Percentiles rank a stretch among this genome's conserved stretches.
Evolutionary conservation across 53 echinoderm and acorn worm genomes (phyloP).

Genomic region (Hippasteria phrygiana): DNA sequence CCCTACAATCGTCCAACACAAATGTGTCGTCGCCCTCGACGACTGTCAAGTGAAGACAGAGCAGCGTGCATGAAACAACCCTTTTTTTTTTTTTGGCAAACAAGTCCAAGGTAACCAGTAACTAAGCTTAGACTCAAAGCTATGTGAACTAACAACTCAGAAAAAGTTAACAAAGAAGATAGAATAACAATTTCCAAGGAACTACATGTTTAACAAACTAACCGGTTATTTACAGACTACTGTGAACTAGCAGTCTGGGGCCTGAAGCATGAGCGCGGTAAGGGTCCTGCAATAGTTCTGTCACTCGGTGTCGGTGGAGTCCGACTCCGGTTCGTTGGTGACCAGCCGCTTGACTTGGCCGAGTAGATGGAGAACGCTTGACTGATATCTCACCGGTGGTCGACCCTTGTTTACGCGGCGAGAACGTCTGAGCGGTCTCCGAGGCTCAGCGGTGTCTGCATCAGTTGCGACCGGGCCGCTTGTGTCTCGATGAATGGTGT

Average conservation of each 20-base stretch:
- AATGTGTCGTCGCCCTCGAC: constrained; percentile 16
- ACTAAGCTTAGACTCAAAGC: too few relatives aligned
- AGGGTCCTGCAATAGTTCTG: background rate
- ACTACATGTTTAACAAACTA: too few relatives aligned
- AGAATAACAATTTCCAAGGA: too few relatives aligned
- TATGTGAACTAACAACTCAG: too few relatives aligned
- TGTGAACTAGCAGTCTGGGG: too few relatives aligned
- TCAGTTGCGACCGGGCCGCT: background rate
- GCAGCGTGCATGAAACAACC: background rate
- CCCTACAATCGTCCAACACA: constrained; percentile 20
- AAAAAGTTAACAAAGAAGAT: too few relatives aligned
- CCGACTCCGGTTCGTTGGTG: background rate
- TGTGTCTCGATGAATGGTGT: background rate
- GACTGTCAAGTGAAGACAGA: background rate
- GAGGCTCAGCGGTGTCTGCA: background rate
- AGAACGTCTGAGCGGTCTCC: background rate
- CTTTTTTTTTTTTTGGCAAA: too few relatives aligned
- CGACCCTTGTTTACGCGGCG: background rate
- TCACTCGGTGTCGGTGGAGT: constrained; percentile 1
- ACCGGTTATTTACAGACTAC: background rate
- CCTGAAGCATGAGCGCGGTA: too few relatives aligned
- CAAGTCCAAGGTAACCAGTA: too few relatives aligned
- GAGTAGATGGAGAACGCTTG: constrained; percentile 13
- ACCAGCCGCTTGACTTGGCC: background rate
- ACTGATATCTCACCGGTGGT: constrained; percentile 6